Conservation (phyloP, 2,888 invertebrate species). For the Cordilura impudica region DNA sequence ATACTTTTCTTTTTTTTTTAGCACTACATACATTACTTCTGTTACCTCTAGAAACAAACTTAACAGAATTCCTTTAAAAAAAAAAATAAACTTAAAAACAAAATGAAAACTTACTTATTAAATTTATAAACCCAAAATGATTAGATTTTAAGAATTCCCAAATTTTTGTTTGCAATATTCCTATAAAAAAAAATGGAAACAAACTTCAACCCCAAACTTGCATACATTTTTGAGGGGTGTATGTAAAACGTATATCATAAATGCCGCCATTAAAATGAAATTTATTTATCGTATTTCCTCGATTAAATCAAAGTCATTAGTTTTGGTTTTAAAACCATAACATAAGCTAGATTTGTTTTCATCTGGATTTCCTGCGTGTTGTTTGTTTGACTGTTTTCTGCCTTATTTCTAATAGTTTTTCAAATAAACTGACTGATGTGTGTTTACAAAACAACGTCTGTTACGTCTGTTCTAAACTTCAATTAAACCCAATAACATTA, state of each 20-base stretch:
- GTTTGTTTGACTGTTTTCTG: neutral
- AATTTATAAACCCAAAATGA: neutral
- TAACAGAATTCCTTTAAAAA: neutral
- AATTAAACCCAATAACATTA: no score
- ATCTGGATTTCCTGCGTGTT: conserved; percentile 26
- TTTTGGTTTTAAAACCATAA: neutral
- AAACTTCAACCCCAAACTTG: neutral
- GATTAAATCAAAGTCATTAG: neutral
- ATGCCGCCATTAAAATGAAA: conserved; percentile 1
- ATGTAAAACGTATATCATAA: conserved; percentile 21
- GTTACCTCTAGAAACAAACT: conserved; percentile 20
- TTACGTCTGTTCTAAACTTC: no score
- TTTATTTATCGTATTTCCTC: neutral
- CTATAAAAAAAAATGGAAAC: neutral
- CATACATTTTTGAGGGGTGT: neutral
- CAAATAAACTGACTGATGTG: conserved; percentile 16
- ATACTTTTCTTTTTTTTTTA: neutral
- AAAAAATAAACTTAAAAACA: neutral
- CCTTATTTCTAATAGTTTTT: conserved; percentile 2
- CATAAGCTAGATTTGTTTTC: conserved; percentile 37
- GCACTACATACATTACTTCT: neutral
- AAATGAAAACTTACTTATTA: conserved; percentile 12
- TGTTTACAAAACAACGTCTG: no score
- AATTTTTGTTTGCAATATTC: neutral
- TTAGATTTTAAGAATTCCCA: neutral